A percentile compares a stretch with the other conserved stretches of the same genome.
These are phyloP conservation scores for Nomada hirtipes DNA, from an alignment of 2,888 invertebrate genomes.

Conservation along the genomic window DNA sequence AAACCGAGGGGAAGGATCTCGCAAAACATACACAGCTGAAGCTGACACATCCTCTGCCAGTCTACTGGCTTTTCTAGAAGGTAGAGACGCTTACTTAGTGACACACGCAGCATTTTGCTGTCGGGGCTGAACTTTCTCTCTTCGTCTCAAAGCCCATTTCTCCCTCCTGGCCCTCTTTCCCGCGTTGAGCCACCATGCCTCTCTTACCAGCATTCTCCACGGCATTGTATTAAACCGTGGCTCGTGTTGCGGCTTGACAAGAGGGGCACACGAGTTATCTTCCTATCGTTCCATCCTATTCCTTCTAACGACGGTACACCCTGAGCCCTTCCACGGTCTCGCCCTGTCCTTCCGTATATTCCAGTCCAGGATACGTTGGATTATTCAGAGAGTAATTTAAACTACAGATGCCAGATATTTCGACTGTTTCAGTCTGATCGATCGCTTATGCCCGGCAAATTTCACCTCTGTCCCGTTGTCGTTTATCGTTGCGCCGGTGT, in stretches of 20 bases:
- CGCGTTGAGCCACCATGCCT: conserved; percentile 47
- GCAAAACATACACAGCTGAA: conserved; percentile 79
- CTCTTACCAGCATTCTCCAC: conserved; percentile 50
- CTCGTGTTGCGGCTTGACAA: conserved; percentile 74
- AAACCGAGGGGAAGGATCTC: conserved; percentile 61
- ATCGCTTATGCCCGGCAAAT: conserved; percentile 39
- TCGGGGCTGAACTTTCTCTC: conserved; percentile 61
- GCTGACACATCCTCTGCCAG: conserved; percentile 77
- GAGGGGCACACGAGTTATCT: conserved; percentile 62
- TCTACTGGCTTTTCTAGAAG: conserved; percentile 67
- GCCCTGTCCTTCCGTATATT: conserved; percentile 7
- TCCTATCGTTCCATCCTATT: conserved; percentile 26
- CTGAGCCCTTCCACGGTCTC: not conserved
- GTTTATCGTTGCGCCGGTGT: conserved; percentile 41
- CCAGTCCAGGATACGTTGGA: conserved; percentile 43
- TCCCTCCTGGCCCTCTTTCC: conserved; percentile 47
- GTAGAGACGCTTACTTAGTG: conserved; percentile 76
- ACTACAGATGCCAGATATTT: conserved; percentile 58
- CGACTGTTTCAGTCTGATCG: conserved; percentile 51
- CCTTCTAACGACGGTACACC: not conserved
- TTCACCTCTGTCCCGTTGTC: conserved; percentile 38
- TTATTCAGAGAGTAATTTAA: conserved; percentile 65
- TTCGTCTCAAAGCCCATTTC: conserved; percentile 34
- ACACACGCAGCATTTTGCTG: conserved; percentile 75
- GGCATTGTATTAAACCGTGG: conserved; percentile 71